These are phyloP conservation scores for Psephotus haematonotus DNA, from an alignment of 2,113 vertebrate genomes.

Conservation along the genomic window DNA sequence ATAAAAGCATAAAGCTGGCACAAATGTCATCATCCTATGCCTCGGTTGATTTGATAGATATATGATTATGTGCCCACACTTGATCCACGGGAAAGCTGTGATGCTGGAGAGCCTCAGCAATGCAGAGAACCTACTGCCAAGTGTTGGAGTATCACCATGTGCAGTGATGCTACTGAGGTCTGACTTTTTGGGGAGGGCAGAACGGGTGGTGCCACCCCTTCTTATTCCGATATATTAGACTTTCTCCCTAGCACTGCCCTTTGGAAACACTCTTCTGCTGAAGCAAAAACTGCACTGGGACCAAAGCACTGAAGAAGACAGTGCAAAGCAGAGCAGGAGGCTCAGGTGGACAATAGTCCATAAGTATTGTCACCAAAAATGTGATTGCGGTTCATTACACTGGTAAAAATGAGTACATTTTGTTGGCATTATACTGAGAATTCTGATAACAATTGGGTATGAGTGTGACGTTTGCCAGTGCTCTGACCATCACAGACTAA, in stretches of 20 bases:
- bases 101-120: background rate
- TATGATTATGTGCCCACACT: background rate
- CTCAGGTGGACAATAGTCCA: background rate
- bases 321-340: background rate
- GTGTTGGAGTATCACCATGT: background rate
- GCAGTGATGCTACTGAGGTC: background rate
- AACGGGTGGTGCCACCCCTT: background rate
- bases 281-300: background rate
- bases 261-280: background rate
- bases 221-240: background rate
- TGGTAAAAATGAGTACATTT: background rate
- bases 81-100: background rate
- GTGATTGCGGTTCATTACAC: background rate
- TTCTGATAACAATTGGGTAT: background rate
- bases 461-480: rapidly evolving
- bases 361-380: background rate
- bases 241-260: background rate
- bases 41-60: background rate
- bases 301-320: background rate
- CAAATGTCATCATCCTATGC: background rate
- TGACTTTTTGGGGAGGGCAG: background rate
- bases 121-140: background rate
- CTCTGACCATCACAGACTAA: rapidly evolving
- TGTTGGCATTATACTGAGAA: background rate
- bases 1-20: background rate